These are phyloP conservation scores for Piezodorus guildinii DNA, from an alignment of 1,140 invertebrate genomes.

Conservation along the genomic window DNA sequence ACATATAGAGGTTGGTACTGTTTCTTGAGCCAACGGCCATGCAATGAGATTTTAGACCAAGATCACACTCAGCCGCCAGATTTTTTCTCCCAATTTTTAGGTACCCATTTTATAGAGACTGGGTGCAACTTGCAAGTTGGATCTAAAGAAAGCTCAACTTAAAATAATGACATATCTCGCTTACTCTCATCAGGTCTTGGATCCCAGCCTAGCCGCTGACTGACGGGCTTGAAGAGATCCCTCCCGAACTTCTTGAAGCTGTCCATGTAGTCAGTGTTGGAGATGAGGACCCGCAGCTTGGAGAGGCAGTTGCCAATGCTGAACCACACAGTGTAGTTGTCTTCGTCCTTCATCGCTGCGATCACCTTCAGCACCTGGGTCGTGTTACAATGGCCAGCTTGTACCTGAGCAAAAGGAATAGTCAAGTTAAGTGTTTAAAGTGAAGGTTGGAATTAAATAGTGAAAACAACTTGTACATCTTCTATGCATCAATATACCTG, in stretches of 20 bases:
- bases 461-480: no score
- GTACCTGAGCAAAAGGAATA: slow-evolving; percentile 40
- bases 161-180: no score
- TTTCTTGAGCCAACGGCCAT: no score
- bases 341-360: slow-evolving; percentile 68
- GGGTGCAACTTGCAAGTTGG: no score
- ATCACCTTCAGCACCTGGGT: slow-evolving; percentile 62
- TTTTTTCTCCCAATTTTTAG: no score
- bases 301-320: slow-evolving; percentile 67
- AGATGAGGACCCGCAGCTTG: slow-evolving; percentile 59
- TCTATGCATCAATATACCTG: no score
- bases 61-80: no score
- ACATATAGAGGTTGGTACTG: no score
- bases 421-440: not conserved
- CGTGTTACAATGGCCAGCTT: slow-evolving; percentile 71
- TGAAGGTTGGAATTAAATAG: not conserved
- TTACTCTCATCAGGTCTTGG: slow-evolving; percentile 52
- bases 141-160: no score
- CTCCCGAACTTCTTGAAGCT: slow-evolving; percentile 61
- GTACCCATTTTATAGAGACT: no score
- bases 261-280: slow-evolving; percentile 62
- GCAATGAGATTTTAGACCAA: no score
- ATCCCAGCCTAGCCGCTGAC: slow-evolving; percentile 64
- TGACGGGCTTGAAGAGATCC: slow-evolving; percentile 56
- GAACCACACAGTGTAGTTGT: slow-evolving; percentile 88